A percentile compares a stretch with the other conserved stretches of the same genome.
phyloP scores from a whole-genome alignment of 2,888 invertebrate genomes.

The Melanostoma scalare region DNA sequence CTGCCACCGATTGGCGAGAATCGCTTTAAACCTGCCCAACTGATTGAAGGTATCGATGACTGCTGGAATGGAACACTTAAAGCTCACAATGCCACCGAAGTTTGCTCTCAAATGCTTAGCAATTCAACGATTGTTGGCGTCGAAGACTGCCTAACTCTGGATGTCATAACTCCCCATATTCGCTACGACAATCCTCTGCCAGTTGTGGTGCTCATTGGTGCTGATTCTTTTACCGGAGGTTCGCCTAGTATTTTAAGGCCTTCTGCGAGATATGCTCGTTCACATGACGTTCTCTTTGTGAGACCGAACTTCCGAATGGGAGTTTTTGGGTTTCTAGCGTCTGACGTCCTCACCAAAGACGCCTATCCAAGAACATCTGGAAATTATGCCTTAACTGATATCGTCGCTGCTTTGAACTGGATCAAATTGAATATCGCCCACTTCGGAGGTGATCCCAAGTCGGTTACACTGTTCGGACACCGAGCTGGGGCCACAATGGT shows the following conservation, averaged over 20 bases:
- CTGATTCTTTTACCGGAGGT: constrained; percentile 90
- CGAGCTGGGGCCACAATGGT: constrained; percentile 93
- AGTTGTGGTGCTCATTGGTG: constrained; percentile 91
- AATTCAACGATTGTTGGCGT: constrained; percentile 87
- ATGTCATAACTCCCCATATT: constrained; percentile 91
- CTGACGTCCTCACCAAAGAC: constrained; percentile 87
- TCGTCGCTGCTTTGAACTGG: constrained; percentile 90
- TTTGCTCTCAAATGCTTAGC: constrained; percentile 88
- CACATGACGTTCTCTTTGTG: constrained; percentile 92
- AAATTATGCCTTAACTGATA: constrained; percentile 93
- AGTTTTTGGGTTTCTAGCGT: constrained; percentile 91
- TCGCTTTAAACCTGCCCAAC: constrained; percentile 88
- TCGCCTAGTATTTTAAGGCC: constrained; percentile 89
- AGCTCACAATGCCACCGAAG: constrained; percentile 86
- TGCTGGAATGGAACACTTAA: constrained; percentile 91
- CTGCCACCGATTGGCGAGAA: constrained; percentile 87
- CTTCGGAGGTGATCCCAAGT: constrained; percentile 91
- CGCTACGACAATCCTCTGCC: constrained; percentile 90
- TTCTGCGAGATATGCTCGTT: constrained; percentile 88
- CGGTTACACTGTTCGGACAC: constrained; percentile 92
- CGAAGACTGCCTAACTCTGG: constrained; percentile 92
- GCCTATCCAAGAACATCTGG: constrained; percentile 90
- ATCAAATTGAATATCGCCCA: constrained; percentile 90
- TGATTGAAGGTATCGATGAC: constrained; percentile 86
- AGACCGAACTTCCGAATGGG: constrained; percentile 92